Conservation (phyloP, 2,888 invertebrate genomes). For the Drosophila meridionalis region DNA sequence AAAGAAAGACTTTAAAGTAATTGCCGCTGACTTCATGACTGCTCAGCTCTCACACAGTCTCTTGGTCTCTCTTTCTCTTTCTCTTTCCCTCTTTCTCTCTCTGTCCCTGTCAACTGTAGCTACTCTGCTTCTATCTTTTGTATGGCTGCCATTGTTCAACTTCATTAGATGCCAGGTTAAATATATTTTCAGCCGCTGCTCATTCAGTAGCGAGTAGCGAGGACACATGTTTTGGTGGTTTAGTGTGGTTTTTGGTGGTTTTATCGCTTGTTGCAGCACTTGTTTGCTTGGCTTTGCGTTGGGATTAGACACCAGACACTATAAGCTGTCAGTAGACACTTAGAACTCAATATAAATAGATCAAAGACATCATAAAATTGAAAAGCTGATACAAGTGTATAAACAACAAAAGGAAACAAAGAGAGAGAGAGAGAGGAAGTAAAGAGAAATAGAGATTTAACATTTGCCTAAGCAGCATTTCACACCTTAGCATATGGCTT, state of each 20-base stretch:
- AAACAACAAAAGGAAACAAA: not conserved
- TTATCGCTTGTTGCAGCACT: conserved; percentile 18
- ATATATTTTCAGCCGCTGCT: conserved; percentile 11
- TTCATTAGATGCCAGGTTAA: conserved; percentile 48
- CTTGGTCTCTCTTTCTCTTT: conserved; percentile 5
- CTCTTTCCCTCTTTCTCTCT: not conserved
- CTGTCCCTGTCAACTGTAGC: conserved; percentile 31
- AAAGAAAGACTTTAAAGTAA: conserved; percentile 64
- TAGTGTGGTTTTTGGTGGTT: conserved; percentile 14
- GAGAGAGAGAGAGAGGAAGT: not conserved
- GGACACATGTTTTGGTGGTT: conserved; percentile 24
- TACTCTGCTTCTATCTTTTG: conserved; percentile 7
- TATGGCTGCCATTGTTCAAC: conserved; percentile 26
- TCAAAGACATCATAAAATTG: conserved; percentile 2
- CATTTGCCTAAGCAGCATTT: not conserved
- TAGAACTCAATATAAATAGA: conserved; percentile 26
- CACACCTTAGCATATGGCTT: not conserved
- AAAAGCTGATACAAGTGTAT: not conserved
- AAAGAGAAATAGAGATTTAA: not conserved
- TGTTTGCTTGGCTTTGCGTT: conserved; percentile 32
- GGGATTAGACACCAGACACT: conserved; percentile 17
- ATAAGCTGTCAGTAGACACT: conserved; percentile 12
- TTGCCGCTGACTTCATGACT: conserved; percentile 79
- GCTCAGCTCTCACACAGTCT: conserved; percentile 11
- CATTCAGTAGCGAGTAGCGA: conserved; percentile 44